phyloP scores from a whole-genome alignment of 2,888 invertebrate genomes.

The Cantharis lateralis region DNA sequence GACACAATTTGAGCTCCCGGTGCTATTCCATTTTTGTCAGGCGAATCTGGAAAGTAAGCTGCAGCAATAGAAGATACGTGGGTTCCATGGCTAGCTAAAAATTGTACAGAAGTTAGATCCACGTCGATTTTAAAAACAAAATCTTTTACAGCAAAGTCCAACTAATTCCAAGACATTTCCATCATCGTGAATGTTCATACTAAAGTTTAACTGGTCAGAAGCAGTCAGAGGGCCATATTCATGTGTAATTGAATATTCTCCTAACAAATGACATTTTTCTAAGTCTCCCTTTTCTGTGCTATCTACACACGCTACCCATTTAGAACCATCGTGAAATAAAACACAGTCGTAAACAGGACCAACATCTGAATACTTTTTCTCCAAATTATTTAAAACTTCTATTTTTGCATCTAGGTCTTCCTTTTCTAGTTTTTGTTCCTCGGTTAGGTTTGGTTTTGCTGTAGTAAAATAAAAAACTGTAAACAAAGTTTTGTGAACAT shows the following conservation, averaged over 20 bases:
- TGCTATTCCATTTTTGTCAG: constrained; percentile 91
- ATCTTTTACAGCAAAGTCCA: constrained; percentile 82
- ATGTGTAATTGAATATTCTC: constrained; percentile 79
- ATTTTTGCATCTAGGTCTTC: constrained; percentile 89
- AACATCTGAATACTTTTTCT: constrained; percentile 85
- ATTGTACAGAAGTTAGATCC: constrained; percentile 15
- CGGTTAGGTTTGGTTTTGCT: constrained; percentile 45
- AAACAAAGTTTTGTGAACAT: not conserved
- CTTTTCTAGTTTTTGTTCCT: constrained; percentile 78
- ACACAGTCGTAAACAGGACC: constrained; percentile 94
- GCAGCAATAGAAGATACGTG: constrained; percentile 97
- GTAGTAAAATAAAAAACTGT: not conserved
- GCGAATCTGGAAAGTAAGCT: constrained; percentile 83
- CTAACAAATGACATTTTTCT: constrained; percentile 74
- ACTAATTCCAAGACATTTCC: constrained; percentile 92
- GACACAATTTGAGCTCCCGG: constrained; percentile 96
- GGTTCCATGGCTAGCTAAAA: constrained; percentile 91
- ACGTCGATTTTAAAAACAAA: not conserved
- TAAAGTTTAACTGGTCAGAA: constrained; percentile 82
- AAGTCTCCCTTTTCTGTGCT: constrained; percentile 83
- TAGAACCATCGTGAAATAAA: constrained; percentile 87
- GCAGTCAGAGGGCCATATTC: constrained; percentile 78
- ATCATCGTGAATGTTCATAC: constrained; percentile 88
- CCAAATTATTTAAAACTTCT: constrained; percentile 79
- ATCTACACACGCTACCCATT: constrained; percentile 89